These are phyloP conservation scores for Anguilla megastoma DNA, from an alignment of 2,797 vertebrate species.

Conservation along the genomic window DNA sequence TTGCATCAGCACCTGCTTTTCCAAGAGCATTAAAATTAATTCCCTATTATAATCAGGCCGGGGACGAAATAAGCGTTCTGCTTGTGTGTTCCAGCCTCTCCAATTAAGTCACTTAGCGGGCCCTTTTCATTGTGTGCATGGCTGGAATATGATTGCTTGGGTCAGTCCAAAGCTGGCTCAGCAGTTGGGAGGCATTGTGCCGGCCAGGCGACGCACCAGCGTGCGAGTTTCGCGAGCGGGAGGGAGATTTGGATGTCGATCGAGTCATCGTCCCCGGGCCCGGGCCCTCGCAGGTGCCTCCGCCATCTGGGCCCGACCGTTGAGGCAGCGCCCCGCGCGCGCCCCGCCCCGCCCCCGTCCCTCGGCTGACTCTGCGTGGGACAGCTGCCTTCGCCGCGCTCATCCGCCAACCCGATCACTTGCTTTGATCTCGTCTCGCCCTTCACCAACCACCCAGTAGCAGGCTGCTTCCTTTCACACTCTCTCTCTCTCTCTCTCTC, in stretches of 20 bases:
- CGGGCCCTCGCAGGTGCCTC: conserved; percentile 67
- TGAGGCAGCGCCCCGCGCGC: conserved; percentile 60
- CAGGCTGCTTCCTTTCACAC: conserved; percentile 20
- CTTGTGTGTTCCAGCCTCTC: conserved; percentile 17
- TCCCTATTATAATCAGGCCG: conserved; percentile 18
- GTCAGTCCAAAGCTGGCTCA: conserved; percentile 46
- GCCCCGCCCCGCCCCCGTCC: conserved; percentile 37
- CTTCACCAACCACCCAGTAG: conserved; percentile 11
- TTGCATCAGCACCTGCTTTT: conserved; percentile 42
- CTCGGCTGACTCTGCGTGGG: conserved; percentile 6
- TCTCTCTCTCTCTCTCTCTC: background rate
- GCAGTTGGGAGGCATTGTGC: conserved; percentile 39
- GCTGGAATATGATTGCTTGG: conserved; percentile 35
- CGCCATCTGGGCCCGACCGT: conserved; percentile 70
- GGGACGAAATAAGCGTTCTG: background rate
- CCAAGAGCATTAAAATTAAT: conserved; percentile 22
- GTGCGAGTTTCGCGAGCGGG: conserved; percentile 15
- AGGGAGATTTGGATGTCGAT: conserved; percentile 23
- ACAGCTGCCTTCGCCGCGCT: conserved; percentile 7
- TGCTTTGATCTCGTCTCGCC: conserved; percentile 50
- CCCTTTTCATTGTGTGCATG: conserved; percentile 36
- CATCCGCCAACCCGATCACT: conserved; percentile 50
- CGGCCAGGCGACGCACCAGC: background rate
- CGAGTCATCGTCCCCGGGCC: conserved; percentile 39
- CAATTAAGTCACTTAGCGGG: conserved; percentile 21